Base-by-base conservation (phyloP, 92 coral and sea anemone genomes). In the Galaxea fascicularis region DNA sequence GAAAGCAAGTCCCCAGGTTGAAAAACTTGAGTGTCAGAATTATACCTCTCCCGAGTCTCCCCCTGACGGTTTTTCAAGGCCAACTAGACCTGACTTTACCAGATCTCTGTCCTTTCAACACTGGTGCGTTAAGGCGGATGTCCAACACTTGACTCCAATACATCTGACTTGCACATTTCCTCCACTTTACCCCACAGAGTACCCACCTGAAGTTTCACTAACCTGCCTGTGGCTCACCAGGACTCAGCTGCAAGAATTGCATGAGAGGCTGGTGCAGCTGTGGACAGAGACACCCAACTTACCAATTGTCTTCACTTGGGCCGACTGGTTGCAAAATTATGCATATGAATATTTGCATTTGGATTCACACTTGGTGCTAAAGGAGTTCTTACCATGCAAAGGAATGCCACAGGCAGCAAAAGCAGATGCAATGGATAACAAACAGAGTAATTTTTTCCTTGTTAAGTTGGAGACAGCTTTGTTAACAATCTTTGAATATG, bases 221-320 rank as follows among this genome's bases (percentile, higher is more conserved):
- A 87, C 94, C 25, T 96, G 98, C 89, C 80, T 89, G 66, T 96
- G 99, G 99, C 93, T 96, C 7, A 89, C 89, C 27, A 80, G 58
- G 30, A 41, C 17, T 56, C 95, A 93, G 73, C 71, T 96, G 12
- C 57, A 92, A 47, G 24, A 47, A 21, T 94, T 96, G 30, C 80
- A 89, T 45, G 70, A 69, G 41, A 87, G 74, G 69, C 87, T 96
- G 68, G 86, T 79, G 31, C 46, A 71, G 20, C 78, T 96, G 22
- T 96, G 95, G 97, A 35, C 73, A 67, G 97, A 94, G 44, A 88
- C 54, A 25, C 86, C 80, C 13, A 52, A 75, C 78, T 74, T 73
- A 51, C 94, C 99, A 0, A 83, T 93, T 65, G 87, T 94, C 22
- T 96, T 91, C 73, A 79, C 96, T 1, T 96, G 99, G 98, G 97